Conservation (phyloP, 2,888 invertebrate species). For the Limnephilus rhombicus region DNA sequence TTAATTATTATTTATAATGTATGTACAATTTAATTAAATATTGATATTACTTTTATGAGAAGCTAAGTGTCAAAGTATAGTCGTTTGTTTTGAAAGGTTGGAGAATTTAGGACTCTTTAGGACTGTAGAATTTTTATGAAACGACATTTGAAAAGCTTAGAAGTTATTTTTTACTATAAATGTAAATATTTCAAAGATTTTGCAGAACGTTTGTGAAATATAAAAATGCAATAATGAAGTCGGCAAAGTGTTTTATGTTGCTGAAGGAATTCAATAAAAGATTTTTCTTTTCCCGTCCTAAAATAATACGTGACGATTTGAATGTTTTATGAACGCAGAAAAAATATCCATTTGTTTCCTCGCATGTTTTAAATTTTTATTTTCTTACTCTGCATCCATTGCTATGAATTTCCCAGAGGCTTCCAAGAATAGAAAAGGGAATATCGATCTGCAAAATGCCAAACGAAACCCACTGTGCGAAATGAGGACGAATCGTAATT, state of each 20-base stretch:
- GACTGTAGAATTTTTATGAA: too few relatives aligned
- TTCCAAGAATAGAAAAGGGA: background rate
- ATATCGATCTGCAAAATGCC: background rate
- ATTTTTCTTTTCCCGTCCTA: background rate
- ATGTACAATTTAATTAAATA: too few relatives aligned
- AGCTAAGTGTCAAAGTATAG: too few relatives aligned
- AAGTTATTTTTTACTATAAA: too few relatives aligned
- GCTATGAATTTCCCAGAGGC: background rate
- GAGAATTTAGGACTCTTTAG: too few relatives aligned
- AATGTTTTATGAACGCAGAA: background rate
- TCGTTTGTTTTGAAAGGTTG: too few relatives aligned
- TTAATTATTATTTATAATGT: too few relatives aligned
- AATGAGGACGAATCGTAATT: background rate
- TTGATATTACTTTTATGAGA: too few relatives aligned
- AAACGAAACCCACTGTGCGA: background rate
- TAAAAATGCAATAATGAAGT: too few relatives aligned
- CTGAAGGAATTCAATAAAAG: background rate
- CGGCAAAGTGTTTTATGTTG: background rate
- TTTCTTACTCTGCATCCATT: background rate
- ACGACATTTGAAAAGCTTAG: too few relatives aligned
- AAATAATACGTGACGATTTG: background rate
- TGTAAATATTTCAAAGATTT: too few relatives aligned
- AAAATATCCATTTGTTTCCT: background rate
- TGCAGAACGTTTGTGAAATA: too few relatives aligned
- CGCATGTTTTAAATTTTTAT: background rate